Evolutionary conservation across 2,113 vertebrate genomes (phyloP), one percentile per base, ranked within the genome.

Genomic region (Hiodon tergisus): DNA sequence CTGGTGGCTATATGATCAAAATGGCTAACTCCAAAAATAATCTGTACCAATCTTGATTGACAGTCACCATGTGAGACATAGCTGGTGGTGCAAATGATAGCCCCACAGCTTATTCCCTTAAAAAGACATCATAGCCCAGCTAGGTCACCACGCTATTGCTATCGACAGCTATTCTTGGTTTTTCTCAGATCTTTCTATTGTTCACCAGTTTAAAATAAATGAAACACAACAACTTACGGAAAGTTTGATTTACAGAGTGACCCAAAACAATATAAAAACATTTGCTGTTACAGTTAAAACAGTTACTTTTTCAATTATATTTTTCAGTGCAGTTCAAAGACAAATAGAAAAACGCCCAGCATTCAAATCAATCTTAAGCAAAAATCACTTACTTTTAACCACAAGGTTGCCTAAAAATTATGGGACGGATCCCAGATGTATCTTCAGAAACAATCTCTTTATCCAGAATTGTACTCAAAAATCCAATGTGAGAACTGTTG

Each of bases 121-220:
- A 99, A 99, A 99, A 99, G 97, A 91, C 95, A 98, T 96, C 80
- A 85, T 82, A 7, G 85, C 84, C 87, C 85, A 89, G 91, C 89
- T 89, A 89, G 90, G 90, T 87, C 90, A 87, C 90, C 91, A 87
- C 82, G 77, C 78, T 82, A 87, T 87, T 93, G 93, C 91, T 93
- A 93, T 96, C 95, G 95, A 91, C 82, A 86, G 89, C 94, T 99
- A 99, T 98, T 99, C 93, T 94, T 91, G 93, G 95, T 89, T 77
- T 75, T 84, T 84, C 88, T 88, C 77, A 75, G 85, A 89, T 89
- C 88, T 88, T 89, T 87, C 85, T 84, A 81, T 76, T 85, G 87
- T 80, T 86, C 85, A 87, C 88, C 94, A 95, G 92, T 93, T 93
- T 92, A 90, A 92, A 82, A 81, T 80, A 78, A 86, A 13, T 81